Evolutionary conservation across 2,888 invertebrate genomes (phyloP).

Genomic region (Seira ritae): DNA sequence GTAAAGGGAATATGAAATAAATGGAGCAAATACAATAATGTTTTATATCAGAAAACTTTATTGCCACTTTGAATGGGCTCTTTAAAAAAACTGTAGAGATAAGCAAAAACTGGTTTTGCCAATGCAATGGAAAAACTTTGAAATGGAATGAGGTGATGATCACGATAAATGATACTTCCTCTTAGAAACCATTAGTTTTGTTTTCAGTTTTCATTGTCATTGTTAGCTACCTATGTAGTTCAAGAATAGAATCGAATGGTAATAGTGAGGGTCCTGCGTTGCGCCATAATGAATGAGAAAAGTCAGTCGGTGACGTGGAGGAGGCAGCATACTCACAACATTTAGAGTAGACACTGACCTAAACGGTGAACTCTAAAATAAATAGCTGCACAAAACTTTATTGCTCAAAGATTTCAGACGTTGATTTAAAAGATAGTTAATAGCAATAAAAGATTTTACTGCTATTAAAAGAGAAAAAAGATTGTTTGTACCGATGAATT

Average conservation of each 20-base stretch:
- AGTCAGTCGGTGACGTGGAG: background rate
- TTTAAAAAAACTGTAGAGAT: slow-evolving; percentile 25
- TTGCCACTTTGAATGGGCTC: slow-evolving; percentile 39
- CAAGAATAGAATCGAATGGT: slow-evolving; percentile 11
- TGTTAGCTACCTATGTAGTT: background rate
- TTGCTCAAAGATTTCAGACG: too few species aligned
- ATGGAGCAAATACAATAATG: slow-evolving; percentile 36
- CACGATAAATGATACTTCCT: slow-evolving; percentile 36
- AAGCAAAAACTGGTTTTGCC: slow-evolving; percentile 38
- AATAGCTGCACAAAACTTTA: too few species aligned
- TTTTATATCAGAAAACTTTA: slow-evolving; percentile 44
- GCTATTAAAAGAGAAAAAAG: too few species aligned
- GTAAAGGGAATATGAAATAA: slow-evolving; percentile 12
- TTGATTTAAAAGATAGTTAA: too few species aligned
- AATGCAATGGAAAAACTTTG: slow-evolving; percentile 17
- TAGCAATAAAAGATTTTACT: too few species aligned
- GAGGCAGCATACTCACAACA: too few species aligned
- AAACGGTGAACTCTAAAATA: too few species aligned
- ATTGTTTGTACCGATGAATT: too few species aligned
- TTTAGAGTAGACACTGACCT: too few species aligned
- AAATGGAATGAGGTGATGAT: slow-evolving; percentile 31
- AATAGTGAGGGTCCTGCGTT: background rate
- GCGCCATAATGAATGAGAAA: background rate
- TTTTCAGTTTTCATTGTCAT: slow-evolving; percentile 1
- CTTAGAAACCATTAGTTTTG: slow-evolving; percentile 2